Evolutionary conservation across 2,797 vertebrate species (phyloP).

Genomic region (Xiphorhynchus erythropygius): DNA sequence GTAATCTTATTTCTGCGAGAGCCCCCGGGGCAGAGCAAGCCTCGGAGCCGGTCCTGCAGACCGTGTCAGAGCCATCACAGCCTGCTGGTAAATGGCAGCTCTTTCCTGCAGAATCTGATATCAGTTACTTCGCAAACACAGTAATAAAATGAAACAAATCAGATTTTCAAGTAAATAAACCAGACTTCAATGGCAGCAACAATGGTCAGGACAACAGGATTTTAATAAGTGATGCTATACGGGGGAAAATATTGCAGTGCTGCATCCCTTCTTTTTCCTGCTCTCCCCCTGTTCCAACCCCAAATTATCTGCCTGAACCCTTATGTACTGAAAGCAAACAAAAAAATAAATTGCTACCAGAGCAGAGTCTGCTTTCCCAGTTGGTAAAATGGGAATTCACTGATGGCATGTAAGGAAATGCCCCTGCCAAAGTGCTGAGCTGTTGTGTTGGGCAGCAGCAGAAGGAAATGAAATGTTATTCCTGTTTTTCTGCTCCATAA

Average conservation of each 20-base stretch:
- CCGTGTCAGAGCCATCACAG: conserved; percentile 80
- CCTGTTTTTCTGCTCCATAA: not conserved
- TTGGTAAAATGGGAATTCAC: not conserved
- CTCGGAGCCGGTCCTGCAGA: conserved; percentile 85
- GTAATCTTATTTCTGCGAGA: conserved; percentile 91
- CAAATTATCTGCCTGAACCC: not conserved
- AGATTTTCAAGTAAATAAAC: conserved; percentile 90
- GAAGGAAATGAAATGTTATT: not conserved
- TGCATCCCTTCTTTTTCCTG: not conserved
- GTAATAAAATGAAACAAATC: conserved; percentile 92
- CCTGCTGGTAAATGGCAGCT: conserved; percentile 86
- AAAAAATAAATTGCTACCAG: not conserved
- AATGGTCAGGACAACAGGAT: conserved; percentile 84
- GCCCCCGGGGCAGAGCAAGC: conserved; percentile 82
- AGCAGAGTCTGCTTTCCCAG: not conserved
- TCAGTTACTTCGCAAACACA: conserved; percentile 86
- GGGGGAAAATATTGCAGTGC: conserved; percentile 50
- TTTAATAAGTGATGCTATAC: conserved; percentile 81
- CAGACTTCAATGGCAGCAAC: conserved; percentile 84
- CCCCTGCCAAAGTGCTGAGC: not conserved
- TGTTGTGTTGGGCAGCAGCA: not conserved
- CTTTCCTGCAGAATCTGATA: conserved; percentile 85
- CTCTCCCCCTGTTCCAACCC: not conserved
- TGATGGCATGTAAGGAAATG: not conserved
- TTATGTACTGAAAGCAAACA: not conserved